These are phyloP conservation scores for Drosophila dunni DNA, from an alignment of 1,140 invertebrate species.

Conservation along the genomic window DNA sequence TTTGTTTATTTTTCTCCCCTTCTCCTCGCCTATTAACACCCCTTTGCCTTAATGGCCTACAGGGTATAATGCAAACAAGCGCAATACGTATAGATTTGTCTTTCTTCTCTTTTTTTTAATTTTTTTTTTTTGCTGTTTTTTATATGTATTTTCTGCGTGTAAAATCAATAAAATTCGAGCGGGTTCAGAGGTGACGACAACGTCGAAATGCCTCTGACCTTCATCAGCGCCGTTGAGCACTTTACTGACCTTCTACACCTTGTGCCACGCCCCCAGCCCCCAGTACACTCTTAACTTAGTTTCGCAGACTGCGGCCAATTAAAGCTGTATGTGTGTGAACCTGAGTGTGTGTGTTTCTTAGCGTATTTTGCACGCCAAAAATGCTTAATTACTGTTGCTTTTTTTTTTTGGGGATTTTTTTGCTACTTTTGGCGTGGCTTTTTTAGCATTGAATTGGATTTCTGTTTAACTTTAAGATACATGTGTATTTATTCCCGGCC, in stretches of 20 bases:
- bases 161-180: constrained; percentile 80
- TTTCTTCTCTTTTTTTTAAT: constrained; percentile 17
- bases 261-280: not conserved
- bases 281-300: not conserved
- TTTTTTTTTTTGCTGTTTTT: constrained; percentile 22
- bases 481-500: constrained; percentile 18
- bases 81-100: constrained; percentile 12
- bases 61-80: constrained; percentile 36
- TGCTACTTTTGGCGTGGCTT: constrained; percentile 22
- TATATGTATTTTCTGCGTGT: constrained; percentile 50
- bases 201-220: constrained; percentile 74
- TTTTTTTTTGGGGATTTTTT: constrained; percentile 1
- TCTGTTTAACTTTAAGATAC: constrained; percentile 20
- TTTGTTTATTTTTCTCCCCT: too few relatives aligned
- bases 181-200: constrained; percentile 79
- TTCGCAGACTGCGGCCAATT: constrained; percentile 31
- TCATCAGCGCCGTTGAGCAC: constrained; percentile 46
- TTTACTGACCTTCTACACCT: constrained; percentile 58
- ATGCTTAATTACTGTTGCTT: constrained; percentile 37
- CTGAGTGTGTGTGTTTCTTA: constrained; percentile 25
- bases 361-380: constrained; percentile 43
- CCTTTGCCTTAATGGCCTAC: not conserved
- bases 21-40: not conserved
- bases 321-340: constrained; percentile 15
- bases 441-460: constrained; percentile 28